Percentiles rank a stretch among this genome's conserved stretches.
These are phyloP conservation scores for Mareca strepera DNA, from an alignment of 2,797 vertebrate genomes.

Conservation along the genomic window DNA sequence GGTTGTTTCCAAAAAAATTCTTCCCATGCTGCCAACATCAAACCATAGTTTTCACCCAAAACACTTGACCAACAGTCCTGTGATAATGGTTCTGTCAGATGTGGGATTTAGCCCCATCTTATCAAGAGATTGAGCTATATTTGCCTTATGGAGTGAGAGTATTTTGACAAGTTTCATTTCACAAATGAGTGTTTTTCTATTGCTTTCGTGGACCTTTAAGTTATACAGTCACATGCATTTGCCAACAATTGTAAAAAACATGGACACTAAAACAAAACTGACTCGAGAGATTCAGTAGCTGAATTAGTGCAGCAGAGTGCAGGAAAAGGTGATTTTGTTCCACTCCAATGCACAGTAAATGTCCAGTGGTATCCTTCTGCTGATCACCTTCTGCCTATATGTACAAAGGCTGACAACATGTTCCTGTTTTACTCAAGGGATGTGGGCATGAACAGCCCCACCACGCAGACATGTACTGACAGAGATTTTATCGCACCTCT, in stretches of 20 bases:
- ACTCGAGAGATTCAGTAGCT: background rate
- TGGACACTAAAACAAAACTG: background rate
- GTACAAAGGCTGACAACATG: background rate
- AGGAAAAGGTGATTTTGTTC: background rate
- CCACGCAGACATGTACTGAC: background rate
- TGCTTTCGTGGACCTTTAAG: background rate
- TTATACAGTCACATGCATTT: background rate
- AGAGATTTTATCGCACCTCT: background rate
- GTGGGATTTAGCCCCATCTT: background rate
- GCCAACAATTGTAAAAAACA: background rate
- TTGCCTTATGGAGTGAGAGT: background rate
- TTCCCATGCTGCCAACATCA: background rate
- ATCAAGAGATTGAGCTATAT: background rate
- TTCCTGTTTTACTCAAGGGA: background rate
- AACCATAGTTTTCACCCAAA: background rate
- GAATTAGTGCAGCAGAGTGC: background rate
- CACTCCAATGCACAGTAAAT: background rate
- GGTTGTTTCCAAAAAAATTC: background rate
- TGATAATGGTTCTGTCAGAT: background rate
- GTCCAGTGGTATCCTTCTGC: background rate
- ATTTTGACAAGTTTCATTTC: background rate
- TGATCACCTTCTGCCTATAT: background rate
- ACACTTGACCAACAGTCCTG: rapidly evolving
- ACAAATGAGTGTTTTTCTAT: background rate
- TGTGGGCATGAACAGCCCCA: background rate